phyloP scores from a whole-genome alignment of 2,888 invertebrate genomes.

The Ormyrus labotus region DNA sequence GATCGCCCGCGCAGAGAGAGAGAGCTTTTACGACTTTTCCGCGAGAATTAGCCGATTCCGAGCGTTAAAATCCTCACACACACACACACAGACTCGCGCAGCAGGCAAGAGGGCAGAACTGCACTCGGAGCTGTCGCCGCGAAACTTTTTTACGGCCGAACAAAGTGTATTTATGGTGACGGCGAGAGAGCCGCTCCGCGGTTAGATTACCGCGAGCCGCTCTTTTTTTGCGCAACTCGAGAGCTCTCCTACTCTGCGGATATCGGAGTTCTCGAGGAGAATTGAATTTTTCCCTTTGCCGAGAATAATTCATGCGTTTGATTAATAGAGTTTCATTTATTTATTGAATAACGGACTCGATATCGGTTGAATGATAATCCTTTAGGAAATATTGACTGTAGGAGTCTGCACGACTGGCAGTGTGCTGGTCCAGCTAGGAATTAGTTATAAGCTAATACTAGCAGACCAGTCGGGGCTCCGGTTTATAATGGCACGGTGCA shows the following conservation, averaged over 20 bases:
- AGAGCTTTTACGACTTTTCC: slow-evolving; percentile 20
- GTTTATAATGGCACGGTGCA: no score
- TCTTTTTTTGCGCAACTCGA: neutral
- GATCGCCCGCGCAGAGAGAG: neutral
- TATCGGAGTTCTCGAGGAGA: neutral
- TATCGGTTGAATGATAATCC: no score
- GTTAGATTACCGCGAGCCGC: slow-evolving; percentile 24
- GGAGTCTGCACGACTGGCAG: no score
- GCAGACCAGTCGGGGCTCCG: no score
- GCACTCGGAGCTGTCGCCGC: neutral
- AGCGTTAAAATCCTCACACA: slow-evolving; percentile 14
- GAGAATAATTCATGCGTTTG: no score
- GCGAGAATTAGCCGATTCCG: slow-evolving; percentile 25
- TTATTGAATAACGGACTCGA: no score
- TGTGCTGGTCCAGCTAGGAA: no score
- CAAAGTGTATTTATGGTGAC: slow-evolving; percentile 36
- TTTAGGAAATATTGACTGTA: no score
- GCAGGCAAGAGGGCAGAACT: no score
- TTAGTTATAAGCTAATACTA: no score
- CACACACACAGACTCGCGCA: neutral
- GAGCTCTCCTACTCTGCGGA: neutral
- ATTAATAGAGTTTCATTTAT: no score
- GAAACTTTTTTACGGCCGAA: slow-evolving; percentile 28
- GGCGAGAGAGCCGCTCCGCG: slow-evolving; percentile 1
- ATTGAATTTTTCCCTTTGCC: no score